These are phyloP conservation scores for Taxidea taxus DNA, from an alignment of 2,113 vertebrate genomes.

Conservation along the genomic window DNA sequence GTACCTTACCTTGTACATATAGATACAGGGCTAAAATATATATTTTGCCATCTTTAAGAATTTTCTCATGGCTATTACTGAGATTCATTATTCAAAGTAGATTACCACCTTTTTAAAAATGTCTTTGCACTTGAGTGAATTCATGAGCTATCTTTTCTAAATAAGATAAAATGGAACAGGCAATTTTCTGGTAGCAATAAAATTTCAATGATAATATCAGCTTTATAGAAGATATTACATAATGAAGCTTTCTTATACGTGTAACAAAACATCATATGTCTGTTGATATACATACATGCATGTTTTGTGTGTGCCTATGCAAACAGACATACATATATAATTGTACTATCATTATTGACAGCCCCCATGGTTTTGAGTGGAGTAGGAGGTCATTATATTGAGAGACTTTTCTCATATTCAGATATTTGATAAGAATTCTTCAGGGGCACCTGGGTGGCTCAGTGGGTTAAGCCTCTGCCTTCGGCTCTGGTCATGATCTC, in stretches of 20 bases:
- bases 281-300: fast-evolving
- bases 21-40: conserved; percentile 12
- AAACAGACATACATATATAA: neutral
- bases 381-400: neutral
- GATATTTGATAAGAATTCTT: neutral
- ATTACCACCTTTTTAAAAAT: conserved; percentile 32
- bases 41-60: conserved; percentile 34
- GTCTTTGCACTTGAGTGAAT: neutral
- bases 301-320: neutral
- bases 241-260: neutral
- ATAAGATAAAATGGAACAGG: neutral
- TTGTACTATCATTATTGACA: neutral
- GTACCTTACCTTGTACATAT: neutral
- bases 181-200: neutral
- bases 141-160: neutral
- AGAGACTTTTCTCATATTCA: neutral
- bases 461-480: too few species aligned
- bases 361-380: neutral
- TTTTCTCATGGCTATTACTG: neutral
- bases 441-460: neutral
- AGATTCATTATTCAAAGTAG: conserved; percentile 45
- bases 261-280: neutral
- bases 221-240: neutral
- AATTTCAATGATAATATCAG: neutral
- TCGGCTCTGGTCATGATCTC: too few species aligned